Conservation (phyloP, 2,113 vertebrate species). For the Podarcis raffonei region DNA sequence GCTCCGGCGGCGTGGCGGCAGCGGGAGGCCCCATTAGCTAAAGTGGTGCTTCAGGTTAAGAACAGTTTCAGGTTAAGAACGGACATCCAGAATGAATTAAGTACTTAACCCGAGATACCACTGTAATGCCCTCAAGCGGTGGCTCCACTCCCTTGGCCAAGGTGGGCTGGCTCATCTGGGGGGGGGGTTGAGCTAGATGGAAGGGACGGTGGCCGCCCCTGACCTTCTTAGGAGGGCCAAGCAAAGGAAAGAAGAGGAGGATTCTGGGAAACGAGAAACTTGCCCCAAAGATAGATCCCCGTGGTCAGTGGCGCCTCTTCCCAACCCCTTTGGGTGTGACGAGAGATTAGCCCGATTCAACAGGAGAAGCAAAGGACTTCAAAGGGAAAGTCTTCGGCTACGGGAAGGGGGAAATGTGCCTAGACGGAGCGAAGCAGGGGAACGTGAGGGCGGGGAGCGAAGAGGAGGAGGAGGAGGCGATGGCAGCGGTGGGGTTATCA, state of each 20-base stretch:
- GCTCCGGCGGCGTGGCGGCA: no score
- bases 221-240: not conserved
- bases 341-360: not conserved
- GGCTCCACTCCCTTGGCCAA: no score
- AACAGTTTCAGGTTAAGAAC: no score
- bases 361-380: not conserved
- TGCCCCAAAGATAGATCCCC: not conserved
- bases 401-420: not conserved
- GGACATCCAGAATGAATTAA: no score
- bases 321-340: not conserved
- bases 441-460: not conserved
- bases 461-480: not conserved
- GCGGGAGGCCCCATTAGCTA: no score
- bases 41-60: no score
- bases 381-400: not conserved
- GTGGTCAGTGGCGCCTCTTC: no score
- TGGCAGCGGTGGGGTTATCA: not conserved
- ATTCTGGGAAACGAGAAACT: not conserved
- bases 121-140: no score
- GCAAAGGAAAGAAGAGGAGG: not conserved
- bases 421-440: no score
- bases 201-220: not conserved
- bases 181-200: not conserved
- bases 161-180: no score
- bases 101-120: no score